Percentiles rank a stretch among this genome's conserved stretches.
Conservation (phyloP, 2,797 vertebrate species). For the Crax fasciolata region DNA sequence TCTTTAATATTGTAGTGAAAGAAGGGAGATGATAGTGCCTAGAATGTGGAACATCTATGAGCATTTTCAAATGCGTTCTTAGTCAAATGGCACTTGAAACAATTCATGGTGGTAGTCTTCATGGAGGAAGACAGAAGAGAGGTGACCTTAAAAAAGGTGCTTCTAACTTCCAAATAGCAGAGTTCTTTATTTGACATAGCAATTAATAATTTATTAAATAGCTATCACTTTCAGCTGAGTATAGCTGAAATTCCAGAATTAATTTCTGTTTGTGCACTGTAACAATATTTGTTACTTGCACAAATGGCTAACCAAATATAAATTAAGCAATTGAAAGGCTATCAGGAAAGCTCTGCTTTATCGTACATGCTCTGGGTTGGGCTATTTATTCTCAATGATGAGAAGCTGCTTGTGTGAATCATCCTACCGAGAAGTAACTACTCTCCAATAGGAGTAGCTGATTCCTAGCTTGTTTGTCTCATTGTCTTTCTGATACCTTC, state of each 20-base stretch:
- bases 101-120: neutral
- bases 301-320: neutral
- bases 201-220: neutral
- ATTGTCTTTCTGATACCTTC: neutral
- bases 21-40: neutral
- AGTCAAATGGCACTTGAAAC: neutral
- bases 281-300: neutral
- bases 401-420: neutral
- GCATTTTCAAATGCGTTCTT: neutral
- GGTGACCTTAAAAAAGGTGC: neutral
- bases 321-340: neutral
- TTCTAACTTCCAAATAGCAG: neutral
- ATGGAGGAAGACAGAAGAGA: neutral
- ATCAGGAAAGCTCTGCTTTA: neutral
- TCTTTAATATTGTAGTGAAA: neutral
- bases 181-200: neutral
- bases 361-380: neutral
- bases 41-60: neutral
- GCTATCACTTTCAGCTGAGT: neutral
- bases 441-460: neutral
- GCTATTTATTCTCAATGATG: neutral
- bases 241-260: neutral
- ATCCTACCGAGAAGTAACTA: neutral
- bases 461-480: neutral
- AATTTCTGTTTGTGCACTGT: neutral